phyloP scores from a whole-genome alignment of 2,113 vertebrate species.

The Bufo gargarizans region DNA sequence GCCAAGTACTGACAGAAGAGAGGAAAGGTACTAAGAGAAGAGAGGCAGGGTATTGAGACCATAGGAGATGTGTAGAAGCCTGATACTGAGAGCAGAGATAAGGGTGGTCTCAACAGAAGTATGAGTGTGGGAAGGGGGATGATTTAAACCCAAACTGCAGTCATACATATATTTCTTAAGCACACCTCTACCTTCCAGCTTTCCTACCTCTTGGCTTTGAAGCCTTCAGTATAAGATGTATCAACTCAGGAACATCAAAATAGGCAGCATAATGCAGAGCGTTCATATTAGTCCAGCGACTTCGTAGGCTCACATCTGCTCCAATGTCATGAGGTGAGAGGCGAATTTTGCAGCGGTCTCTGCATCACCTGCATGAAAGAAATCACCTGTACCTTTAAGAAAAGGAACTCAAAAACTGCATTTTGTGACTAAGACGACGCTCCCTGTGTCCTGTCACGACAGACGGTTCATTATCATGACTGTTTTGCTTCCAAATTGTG shows the following conservation, averaged over 20 bases:
- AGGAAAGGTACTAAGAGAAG: too few relatives aligned
- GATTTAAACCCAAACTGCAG: too few relatives aligned
- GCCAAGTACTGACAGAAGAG: too few relatives aligned
- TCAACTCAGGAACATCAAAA: constrained; percentile 94
- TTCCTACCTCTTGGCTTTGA: constrained; percentile 88
- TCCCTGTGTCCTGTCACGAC: neutral
- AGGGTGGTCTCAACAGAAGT: too few relatives aligned
- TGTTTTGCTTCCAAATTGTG: neutral
- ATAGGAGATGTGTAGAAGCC: too few relatives aligned
- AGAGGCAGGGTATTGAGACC: too few relatives aligned
- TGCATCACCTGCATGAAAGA: constrained; percentile 80
- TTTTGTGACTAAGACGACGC: neutral
- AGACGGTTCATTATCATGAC: neutral
- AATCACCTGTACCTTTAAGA: neutral
- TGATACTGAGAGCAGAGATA: too few relatives aligned
- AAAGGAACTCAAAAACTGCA: neutral
- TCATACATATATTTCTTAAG: neutral
- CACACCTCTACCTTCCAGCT: neutral
- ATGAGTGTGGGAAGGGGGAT: too few relatives aligned
- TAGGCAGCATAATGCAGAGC: constrained; percentile 97
- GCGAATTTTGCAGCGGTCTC: constrained; percentile 88
- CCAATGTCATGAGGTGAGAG: constrained; percentile 81
- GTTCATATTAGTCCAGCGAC: constrained; percentile 98
- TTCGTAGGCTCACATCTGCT: constrained; percentile 87
- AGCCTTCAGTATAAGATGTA: constrained; percentile 85